Evolutionary conservation across 30 jellyfish, hydroid and myxozoan species (phyloP).

Genomic region (Chironex yamaguchii): DNA sequence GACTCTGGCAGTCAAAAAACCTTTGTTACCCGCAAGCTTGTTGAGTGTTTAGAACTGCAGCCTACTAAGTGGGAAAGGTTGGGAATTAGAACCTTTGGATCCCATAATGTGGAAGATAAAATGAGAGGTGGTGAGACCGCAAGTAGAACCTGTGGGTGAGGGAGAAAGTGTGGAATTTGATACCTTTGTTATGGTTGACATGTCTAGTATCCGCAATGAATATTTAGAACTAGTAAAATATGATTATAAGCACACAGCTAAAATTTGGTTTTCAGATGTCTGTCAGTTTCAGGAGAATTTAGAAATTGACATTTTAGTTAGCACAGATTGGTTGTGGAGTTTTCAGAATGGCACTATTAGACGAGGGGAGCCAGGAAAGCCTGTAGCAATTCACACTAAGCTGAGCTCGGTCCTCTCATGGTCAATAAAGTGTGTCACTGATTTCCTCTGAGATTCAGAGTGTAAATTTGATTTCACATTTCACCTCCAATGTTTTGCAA

Average conservation of each 20-base stretch:
- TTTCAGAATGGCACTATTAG: background rate
- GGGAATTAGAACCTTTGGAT: slow-evolving; percentile 44
- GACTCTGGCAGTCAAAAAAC: slow-evolving; percentile 53
- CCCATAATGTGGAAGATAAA: slow-evolving; percentile 23
- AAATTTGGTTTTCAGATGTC: slow-evolving; percentile 24
- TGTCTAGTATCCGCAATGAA: slow-evolving; percentile 10
- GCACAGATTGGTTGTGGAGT: background rate
- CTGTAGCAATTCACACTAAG: slow-evolving; percentile 31
- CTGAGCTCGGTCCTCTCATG: slow-evolving; percentile 35
- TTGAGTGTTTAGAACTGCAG: background rate
- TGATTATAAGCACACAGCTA: slow-evolving; percentile 2
- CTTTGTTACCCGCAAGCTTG: slow-evolving; percentile 9
- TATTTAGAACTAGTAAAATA: background rate
- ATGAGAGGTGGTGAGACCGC: slow-evolving; percentile 42
- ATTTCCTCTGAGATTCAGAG: background rate
- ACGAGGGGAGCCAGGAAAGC: slow-evolving; percentile 46
- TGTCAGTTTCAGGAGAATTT: background rate
- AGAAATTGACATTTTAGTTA: slow-evolving; percentile 18
- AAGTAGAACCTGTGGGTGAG: slow-evolving; percentile 10
- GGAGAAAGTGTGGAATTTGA: background rate
- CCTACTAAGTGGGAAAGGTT: slow-evolving; percentile 12
- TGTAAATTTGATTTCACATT: background rate
- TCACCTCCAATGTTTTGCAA: background rate
- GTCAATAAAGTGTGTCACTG: slow-evolving; percentile 1
- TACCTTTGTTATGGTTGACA: slow-evolving; percentile 33